Conservation (phyloP, 2,113 vertebrate species). For the Benitochromis conjunctus region DNA sequence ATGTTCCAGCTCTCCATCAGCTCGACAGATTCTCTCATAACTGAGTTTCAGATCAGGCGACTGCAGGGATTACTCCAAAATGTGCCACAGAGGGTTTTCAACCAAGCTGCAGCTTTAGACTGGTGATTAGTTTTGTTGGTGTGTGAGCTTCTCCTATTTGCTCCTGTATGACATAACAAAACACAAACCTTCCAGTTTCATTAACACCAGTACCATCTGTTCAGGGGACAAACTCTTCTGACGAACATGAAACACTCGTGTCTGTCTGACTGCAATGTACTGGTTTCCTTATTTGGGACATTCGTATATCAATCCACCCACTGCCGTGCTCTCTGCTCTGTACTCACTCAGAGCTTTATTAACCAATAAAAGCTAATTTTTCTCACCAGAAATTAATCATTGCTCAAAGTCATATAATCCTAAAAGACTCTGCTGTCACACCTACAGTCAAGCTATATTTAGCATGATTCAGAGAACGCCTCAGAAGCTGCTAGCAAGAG, state of each 20-base stretch:
- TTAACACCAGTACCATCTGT: not conserved
- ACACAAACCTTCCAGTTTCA: not conserved
- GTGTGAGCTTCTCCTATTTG: not conserved
- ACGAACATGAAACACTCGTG: not conserved
- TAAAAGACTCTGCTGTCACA: not conserved
- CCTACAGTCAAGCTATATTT: constrained; percentile 48
- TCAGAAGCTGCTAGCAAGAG: not conserved
- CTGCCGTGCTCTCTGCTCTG: not conserved
- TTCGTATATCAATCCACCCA: not conserved
- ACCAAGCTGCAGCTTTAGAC: not conserved
- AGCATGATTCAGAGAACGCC: constrained; percentile 30
- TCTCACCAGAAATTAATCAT: not conserved
- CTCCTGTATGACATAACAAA: not conserved
- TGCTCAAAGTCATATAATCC: not conserved
- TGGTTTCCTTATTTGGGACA: not conserved
- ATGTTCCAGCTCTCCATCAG: not conserved
- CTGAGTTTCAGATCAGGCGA: not conserved
- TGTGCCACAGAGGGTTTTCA: not conserved
- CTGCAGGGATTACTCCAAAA: constrained; percentile 20
- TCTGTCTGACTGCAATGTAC: not conserved
- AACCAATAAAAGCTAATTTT: not conserved
- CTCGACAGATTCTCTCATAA: not conserved
- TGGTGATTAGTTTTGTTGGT: not conserved
- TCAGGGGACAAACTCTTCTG: not conserved
- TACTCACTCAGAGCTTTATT: not conserved